Conservation (phyloP, 2,888 invertebrate genomes). For the Synergus japonicus region DNA sequence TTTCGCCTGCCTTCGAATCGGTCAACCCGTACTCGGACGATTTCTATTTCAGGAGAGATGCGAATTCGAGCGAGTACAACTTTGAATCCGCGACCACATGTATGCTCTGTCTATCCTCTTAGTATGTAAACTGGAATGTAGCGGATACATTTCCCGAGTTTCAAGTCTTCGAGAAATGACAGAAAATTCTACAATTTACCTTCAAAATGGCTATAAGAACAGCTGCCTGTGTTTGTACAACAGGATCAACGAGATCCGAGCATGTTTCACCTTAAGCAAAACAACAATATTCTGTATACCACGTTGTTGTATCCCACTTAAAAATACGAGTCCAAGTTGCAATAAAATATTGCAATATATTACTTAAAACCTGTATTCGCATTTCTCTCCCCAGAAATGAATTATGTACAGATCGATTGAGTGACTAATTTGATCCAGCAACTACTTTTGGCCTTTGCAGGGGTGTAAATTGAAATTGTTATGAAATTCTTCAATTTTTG, state of each 20-base stretch:
- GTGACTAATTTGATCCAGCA: neutral
- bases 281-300: conserved; percentile 14
- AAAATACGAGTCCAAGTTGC: conserved; percentile 24
- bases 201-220: neutral
- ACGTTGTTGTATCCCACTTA: conserved; percentile 13
- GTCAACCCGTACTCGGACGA: conserved; percentile 29
- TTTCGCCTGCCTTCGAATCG: conserved; percentile 37
- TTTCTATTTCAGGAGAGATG: conserved; percentile 50
- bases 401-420: neutral
- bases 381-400: conserved; percentile 7
- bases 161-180: neutral
- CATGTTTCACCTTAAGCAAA: neutral
- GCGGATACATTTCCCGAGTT: neutral
- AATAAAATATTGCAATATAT: conserved; percentile 21
- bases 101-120: conserved; percentile 4
- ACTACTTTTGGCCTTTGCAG: too few relatives aligned
- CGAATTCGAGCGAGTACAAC: conserved; percentile 45
- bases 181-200: neutral
- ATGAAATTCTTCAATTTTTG: too few relatives aligned
- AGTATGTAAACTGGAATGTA: conserved; percentile 17
- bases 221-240: neutral
- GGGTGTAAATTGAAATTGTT: too few relatives aligned
- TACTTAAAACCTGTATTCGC: neutral
- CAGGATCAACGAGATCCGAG: conserved; percentile 7
- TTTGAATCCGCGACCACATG: conserved; percentile 17